Evolutionary conservation across 1,140 invertebrate species (phyloP), one percentile per base, ranked within the genome.

Genomic region (Dermatophagoides farinae): DNA sequence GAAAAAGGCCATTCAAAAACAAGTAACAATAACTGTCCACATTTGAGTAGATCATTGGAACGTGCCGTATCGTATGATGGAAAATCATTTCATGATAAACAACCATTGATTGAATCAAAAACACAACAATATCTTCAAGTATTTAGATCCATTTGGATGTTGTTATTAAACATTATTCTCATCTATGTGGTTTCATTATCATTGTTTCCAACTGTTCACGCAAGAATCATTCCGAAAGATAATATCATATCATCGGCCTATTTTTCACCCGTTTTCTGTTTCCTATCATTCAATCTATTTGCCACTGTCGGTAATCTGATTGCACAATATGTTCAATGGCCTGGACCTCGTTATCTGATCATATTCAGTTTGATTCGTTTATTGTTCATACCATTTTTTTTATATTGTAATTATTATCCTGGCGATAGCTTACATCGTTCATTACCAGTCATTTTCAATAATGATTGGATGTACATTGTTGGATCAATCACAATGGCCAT

Each of bases 161-260:
- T 96, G 69, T 78, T 88, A 0, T 82, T 92, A 65, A 92, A 95
- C 71, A 82, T 97, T 16, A 97, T 91, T 73, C 78, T 93, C 44
- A 77, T 86, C 0, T 97, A 97, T 73, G 95, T 96, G 67, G 84
- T 97, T 0, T 88, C 91, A 0, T 74, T 98, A 0, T 69, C 86
- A 0, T 71, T 93, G 20, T 98, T 95, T 71, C 95, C 95, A 0
- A 77, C 83, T 0, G 77, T 97, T n/a, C 83, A 88, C 65, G 81
- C 84, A 57, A 77, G 84, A 80, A 73, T 77, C 64, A 52, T 64
- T 22, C 61, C 60, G 6, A 22, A 1, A 12, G 44, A 61, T 43
- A n/a, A 39, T n/a, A 18, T 46, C 8, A 23, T 57, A 10, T 18
- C 6, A 16, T 18, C 58, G 22, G 70, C 77, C 0, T 82, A 84